Base-by-base conservation (phyloP, 2,113 vertebrate species). In the Lanius ludovicianus region DNA sequence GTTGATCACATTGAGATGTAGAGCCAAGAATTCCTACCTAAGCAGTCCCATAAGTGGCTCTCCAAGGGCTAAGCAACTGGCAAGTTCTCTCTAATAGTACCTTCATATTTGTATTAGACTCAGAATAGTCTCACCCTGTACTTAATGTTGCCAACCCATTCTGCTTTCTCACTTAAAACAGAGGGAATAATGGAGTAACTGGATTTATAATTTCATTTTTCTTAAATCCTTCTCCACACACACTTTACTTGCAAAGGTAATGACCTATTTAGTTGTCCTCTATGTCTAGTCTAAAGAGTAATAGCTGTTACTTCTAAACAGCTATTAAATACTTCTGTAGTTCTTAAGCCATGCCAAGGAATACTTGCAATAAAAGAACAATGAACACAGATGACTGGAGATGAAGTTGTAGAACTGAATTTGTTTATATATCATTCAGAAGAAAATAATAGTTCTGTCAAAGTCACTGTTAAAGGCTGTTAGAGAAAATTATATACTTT, bases 311-410 rank as follows among this genome's bases (percentile, higher is more conserved):
- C 89, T 97, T 95, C 74, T 90, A 94, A 92, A 94, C 49, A 80
- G 77, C 94, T 96, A 83, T 94, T 94, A 97, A 97, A 96, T 85
- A 83, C 56, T 97, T 95, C 83, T 88, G 85, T 93, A 94, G 89
- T 95, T 97, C 84, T 96, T 94, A 95, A 95, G 95, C 92, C 79
- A 74, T 96, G 96, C 92, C 96, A 97, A 97, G 74, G 93, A 97
- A 96, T 97, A 97, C 87, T 97, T 97, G 92, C 87, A 97, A 96
- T 97, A 97, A 95, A 97, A 97, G 94, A 97, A 95, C 88, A 97
- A 93, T 92, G 96, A 94, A 95, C 64, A 95, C 90, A 97, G 80
- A 96, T 95, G 92, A 90, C 95, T 97, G 96, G 95, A 98, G 97
- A 97, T 97, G 94, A 97, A 96, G 76, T 86, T 82, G 69, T 56